Percentiles rank a stretch among this genome's conserved stretches.
These are phyloP conservation scores for Trachemys scripta DNA, from an alignment of 2,113 vertebrate genomes.

Conservation along the genomic window DNA sequence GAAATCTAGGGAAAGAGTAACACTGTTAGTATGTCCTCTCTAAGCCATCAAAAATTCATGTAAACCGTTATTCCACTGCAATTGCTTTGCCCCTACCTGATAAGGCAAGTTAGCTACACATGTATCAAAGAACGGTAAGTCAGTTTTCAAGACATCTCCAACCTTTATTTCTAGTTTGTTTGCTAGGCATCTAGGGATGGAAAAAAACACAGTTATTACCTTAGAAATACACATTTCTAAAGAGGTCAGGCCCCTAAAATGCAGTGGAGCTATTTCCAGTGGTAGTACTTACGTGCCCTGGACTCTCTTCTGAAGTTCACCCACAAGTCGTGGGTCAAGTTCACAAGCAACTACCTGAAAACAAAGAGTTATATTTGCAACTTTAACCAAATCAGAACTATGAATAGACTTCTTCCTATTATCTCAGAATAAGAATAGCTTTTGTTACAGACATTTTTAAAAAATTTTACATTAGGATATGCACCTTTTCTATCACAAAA, in stretches of 20 bases:
- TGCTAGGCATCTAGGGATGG: constrained; percentile 77
- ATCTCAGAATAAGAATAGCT: neutral
- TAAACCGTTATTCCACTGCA: neutral
- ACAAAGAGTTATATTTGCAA: neutral
- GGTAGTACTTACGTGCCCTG: constrained; percentile 92
- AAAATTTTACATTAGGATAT: rapidly evolving
- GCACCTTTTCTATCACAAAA: neutral
- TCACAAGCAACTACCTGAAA: constrained; percentile 96
- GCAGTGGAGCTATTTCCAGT: rapidly evolving
- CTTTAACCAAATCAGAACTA: neutral
- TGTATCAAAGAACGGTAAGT: constrained; percentile 94
- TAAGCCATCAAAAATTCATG: rapidly evolving
- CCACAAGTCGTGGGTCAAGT: constrained; percentile 93
- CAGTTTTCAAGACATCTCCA: constrained; percentile 94
- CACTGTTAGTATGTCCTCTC: neutral
- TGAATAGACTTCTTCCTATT: neutral
- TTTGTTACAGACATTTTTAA: neutral
- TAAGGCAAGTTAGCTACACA: constrained; percentile 98
- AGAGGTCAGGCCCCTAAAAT: neutral
- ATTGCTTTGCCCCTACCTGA: constrained; percentile 84
- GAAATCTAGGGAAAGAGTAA: constrained; percentile 88
- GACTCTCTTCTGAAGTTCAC: constrained; percentile 98
- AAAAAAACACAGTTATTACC: neutral
- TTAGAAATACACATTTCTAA: rapidly evolving
- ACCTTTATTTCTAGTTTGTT: constrained; percentile 95